Percentiles rank a stretch among this genome's conserved stretches.
Evolutionary conservation across 2,888 invertebrate genomes (phyloP).

Genomic region (Arge pagana): DNA sequence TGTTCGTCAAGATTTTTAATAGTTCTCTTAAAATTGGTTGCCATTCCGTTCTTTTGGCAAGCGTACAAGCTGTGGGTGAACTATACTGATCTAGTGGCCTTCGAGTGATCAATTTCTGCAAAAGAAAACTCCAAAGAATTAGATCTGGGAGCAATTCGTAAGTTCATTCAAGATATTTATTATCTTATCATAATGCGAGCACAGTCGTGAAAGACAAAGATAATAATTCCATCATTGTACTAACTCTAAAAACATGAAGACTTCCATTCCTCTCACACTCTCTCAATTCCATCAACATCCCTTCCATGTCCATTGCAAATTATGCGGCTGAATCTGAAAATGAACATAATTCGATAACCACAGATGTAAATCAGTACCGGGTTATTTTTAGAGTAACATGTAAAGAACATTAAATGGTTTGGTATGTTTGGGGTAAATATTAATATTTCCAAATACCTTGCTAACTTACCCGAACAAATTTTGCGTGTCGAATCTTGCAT

Average conservation of each 20-base stretch:
- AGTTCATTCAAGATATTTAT: background rate
- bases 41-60: conserved; percentile 21
- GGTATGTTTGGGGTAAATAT: background rate
- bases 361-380: no score
- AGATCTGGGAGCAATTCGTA: no score
- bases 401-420: background rate
- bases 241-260: conserved; percentile 33
- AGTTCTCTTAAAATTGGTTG: conserved; percentile 28
- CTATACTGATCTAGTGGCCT: no score
- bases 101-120: conserved; percentile 38
- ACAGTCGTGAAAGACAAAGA: background rate
- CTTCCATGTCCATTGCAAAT: conserved; percentile 23
- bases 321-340: conserved; percentile 16
- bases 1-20: conserved; percentile 34
- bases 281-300: conserved; percentile 30
- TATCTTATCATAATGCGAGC: background rate
- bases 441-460: background rate
- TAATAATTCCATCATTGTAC: conserved; percentile 25
- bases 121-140: no score
- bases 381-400: no score
- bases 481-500: conserved; percentile 12
- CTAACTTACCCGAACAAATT: conserved; percentile 14
- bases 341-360: no score
- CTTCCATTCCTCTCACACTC: conserved; percentile 25
- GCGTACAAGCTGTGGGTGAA: background rate